phyloP scores from a whole-genome alignment of 2,888 invertebrate species.

The Spilarctia lutea region DNA sequence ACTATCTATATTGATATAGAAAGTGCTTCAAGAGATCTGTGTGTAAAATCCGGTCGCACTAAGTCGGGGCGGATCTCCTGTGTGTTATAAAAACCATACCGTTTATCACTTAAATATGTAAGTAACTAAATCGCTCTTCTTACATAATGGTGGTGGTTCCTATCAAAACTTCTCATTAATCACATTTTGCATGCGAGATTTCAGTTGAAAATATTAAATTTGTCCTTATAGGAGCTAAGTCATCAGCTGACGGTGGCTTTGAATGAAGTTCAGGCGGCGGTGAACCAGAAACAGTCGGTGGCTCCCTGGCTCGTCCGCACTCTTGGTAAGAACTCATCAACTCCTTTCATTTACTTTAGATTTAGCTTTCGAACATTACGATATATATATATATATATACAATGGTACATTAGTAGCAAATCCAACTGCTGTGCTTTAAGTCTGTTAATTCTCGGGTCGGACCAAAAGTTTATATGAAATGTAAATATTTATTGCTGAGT shows the following conservation, averaged over 20 bases:
- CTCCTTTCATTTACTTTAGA: neutral
- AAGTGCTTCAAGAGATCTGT: no score
- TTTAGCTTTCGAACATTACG: neutral
- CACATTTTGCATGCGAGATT: neutral
- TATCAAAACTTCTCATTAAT: neutral
- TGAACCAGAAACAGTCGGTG: conserved; percentile 87
- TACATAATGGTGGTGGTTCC: neutral
- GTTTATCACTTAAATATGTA: no score
- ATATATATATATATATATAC: neutral
- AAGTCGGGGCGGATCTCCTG: no score
- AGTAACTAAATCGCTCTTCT: no score
- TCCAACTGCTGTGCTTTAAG: no score
- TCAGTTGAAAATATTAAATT: neutral
- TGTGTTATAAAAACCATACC: no score
- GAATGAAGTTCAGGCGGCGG: conserved; percentile 87
- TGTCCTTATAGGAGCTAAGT: conserved; percentile 90
- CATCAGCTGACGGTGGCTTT: conserved; percentile 95
- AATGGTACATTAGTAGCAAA: no score
- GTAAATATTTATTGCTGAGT: no score
- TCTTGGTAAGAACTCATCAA: conserved; percentile 82
- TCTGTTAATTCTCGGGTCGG: no score
- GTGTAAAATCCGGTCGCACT: no score
- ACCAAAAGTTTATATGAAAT: no score
- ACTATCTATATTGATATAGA: neutral
- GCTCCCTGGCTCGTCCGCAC: conserved; percentile 98